These are phyloP conservation scores for Zeugodacus cucurbitae DNA, from an alignment of 1,140 invertebrate species.

Conservation along the genomic window DNA sequence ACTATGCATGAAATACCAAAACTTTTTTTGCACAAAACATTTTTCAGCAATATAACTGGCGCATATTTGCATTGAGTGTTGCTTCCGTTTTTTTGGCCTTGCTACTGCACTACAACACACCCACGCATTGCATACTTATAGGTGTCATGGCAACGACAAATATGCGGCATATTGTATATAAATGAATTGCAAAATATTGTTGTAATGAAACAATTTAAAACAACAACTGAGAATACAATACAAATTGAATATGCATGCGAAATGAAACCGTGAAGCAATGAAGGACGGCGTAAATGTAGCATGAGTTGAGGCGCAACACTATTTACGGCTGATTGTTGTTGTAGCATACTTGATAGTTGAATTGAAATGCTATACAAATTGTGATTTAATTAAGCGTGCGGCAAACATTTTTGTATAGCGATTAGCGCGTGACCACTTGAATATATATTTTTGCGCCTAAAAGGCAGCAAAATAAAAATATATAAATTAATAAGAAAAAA, in stretches of 20 bases:
- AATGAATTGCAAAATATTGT: neutral
- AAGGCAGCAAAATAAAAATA: neutral
- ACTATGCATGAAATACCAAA: neutral
- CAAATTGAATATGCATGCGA: neutral
- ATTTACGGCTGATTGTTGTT: neutral
- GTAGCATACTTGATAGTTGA: too few species aligned
- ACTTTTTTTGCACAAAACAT: neutral
- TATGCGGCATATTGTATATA: neutral
- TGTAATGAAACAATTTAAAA: neutral
- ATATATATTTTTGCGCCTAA: neutral
- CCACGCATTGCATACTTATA: neutral
- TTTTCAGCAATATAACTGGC: neutral
- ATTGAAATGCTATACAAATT: neutral
- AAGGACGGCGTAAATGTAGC: neutral
- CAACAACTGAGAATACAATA: neutral
- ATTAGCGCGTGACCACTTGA: neutral
- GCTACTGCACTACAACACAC: neutral
- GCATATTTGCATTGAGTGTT: neutral
- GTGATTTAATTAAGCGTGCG: conserved; percentile 7
- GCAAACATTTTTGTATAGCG: neutral
- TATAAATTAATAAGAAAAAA: neutral
- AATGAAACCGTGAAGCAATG: neutral
- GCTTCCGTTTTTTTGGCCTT: neutral
- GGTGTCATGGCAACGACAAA: neutral
- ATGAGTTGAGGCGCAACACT: neutral